Evolutionary conservation across 2,888 invertebrate species (phyloP).

Genomic region (Limnephilus rhombicus): DNA sequence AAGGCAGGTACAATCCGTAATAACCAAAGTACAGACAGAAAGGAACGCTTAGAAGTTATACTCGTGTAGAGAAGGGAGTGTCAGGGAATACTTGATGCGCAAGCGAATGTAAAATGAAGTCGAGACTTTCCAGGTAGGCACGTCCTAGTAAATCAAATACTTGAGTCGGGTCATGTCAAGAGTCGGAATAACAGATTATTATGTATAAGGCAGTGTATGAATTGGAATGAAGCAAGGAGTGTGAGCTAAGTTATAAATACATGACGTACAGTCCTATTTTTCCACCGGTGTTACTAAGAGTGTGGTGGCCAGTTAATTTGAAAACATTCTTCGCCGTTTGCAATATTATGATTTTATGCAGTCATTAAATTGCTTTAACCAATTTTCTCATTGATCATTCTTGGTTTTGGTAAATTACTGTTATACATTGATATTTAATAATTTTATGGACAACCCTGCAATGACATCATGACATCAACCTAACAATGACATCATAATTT

Average conservation of each 20-base stretch:
- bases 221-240: not conserved
- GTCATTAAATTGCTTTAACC: not conserved
- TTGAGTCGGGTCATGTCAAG: slow-evolving; percentile 1
- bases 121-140: not conserved
- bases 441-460: not conserved
- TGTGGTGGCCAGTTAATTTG: not conserved
- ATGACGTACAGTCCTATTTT: not conserved
- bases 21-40: not conserved
- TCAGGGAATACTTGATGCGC: not conserved
- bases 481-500: not conserved
- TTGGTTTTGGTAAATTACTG: too few relatives aligned
- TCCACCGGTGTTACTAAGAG: not conserved
- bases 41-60: not conserved
- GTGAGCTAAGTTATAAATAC: not conserved
- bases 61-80: not conserved
- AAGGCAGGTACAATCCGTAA: not conserved
- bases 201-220: not conserved
- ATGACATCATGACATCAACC: too few relatives aligned
- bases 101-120: not conserved
- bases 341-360: not conserved
- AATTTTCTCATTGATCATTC: not conserved
- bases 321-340: not conserved
- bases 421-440: not conserved
- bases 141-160: not conserved
- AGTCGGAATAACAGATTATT: not conserved